A percentile compares a stretch with the other conserved stretches of the same genome.
These are phyloP conservation scores for Agelaius tricolor DNA, from an alignment of 2,113 vertebrate genomes.

Conservation along the genomic window DNA sequence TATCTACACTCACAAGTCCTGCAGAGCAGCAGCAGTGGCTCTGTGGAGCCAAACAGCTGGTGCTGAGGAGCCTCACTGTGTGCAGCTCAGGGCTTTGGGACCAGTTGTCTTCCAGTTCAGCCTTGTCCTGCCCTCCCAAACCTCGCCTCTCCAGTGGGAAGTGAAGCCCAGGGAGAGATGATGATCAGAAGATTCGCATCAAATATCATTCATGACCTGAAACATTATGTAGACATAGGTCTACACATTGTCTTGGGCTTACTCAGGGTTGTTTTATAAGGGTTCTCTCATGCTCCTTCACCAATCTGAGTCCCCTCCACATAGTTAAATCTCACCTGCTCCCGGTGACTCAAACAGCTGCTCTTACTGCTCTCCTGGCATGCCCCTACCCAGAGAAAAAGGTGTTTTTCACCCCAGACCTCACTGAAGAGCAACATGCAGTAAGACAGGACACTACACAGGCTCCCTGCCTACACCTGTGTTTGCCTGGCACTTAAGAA, in stretches of 20 bases:
- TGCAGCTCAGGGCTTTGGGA: background rate
- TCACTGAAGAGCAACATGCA: background rate
- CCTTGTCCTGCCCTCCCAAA: accelerated
- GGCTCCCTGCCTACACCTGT: background rate
- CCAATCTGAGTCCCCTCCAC: background rate
- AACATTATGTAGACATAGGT: background rate
- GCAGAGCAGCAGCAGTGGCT: background rate
- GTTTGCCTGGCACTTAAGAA: constrained; percentile 2
- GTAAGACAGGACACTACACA: background rate
- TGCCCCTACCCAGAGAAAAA: background rate
- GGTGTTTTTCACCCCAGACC: background rate
- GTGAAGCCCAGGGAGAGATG: background rate
- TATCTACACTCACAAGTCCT: background rate
- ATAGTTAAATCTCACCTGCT: background rate
- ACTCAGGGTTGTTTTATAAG: background rate
- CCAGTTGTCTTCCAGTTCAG: background rate
- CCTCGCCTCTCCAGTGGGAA: background rate
- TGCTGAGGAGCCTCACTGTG: background rate
- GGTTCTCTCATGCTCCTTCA: background rate
- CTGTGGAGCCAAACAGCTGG: background rate
- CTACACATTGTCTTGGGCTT: background rate
- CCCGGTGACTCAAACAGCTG: background rate
- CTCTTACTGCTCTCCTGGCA: background rate
- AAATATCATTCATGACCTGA: background rate
- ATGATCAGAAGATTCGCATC: background rate